Conservation (phyloP, 2,113 vertebrate genomes). For the Nothocercus nigrocapillus region DNA sequence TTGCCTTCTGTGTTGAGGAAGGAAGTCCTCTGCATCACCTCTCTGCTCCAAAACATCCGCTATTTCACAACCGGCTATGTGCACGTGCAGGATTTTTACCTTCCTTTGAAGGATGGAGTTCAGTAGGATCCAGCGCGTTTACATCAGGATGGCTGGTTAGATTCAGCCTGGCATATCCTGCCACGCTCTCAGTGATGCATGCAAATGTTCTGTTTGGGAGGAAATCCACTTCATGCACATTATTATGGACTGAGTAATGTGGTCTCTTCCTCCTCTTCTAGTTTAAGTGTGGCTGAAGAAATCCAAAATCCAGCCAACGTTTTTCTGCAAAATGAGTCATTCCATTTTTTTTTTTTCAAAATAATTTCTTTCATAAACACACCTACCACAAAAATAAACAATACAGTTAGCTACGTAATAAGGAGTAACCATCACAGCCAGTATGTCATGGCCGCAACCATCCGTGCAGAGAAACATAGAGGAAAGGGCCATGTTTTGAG, state of each 20-base stretch:
- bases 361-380: neutral
- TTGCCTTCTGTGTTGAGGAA: conserved; percentile 60
- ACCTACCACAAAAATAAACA: neutral
- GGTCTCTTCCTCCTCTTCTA: neutral
- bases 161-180: neutral
- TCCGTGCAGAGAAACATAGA: neutral
- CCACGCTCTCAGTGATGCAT: rapidly evolving
- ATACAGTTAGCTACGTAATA: neutral
- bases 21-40: conserved; percentile 68
- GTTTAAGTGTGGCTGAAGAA: neutral
- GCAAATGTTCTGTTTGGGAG: neutral
- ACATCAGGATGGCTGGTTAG: neutral
- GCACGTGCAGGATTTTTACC: neutral
- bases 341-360: neutral
- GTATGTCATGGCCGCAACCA: neutral
- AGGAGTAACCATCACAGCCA: neutral
- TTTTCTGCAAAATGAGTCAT: neutral
- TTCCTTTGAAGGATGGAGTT: neutral
- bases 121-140: neutral
- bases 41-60: conserved; percentile 63
- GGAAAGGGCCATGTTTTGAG: rapidly evolving
- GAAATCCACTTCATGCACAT: neutral
- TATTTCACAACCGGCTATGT: neutral
- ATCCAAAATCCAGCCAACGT: neutral
- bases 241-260: neutral